Evolutionary conservation across 2,888 invertebrate species (phyloP), one percentile per base, ranked within the genome.

Genomic region (Stegana nigrithorax): DNA sequence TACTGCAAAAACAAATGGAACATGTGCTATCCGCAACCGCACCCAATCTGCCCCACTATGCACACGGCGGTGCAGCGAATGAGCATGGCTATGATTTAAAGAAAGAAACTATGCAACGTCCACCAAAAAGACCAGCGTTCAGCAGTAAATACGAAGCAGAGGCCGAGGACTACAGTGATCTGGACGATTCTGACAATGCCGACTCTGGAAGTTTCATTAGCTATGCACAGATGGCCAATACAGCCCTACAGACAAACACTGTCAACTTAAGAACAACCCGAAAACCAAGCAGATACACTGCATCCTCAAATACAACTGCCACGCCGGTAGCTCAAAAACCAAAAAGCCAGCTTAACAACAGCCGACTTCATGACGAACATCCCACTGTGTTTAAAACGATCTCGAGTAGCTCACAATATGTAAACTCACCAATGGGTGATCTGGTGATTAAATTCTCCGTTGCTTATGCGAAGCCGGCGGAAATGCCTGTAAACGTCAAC

Each of bases 361-460:
- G 59, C 45, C 60, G 67, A 56, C 68, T 66, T 55, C 70, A 72
- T 51, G 73, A 72, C 32, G 80, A 77, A 51, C 71, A 74, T 0
- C 78, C 71, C 57, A 71, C 74, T 39, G 70, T 75, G 4, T 78
- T 81, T 56, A 75, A 73, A 56, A 83, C 82, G 1, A 74, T 83
- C 8, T 78, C 82, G 0, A 76, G 79, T 0, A 72, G 80, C 0
- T 75, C 80, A 0, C 82, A 84, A 59, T 81, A 81, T 50, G 69
- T 83, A 17, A 73, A 81, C 26, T 82, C 83, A 3, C 83, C 84
- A 27, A 67, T 83, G 27, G 83, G 81, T 0, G 83, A 83, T 66
- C 71, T 83, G 0, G 79, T 83, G 67, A 71, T 84, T 2, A 82
- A 78, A 58, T 79, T 81, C 42, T 82, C 83, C 14, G 81, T 84